phyloP scores from a whole-genome alignment of 1,140 invertebrate genomes.

The Andrena cerasifolii region DNA sequence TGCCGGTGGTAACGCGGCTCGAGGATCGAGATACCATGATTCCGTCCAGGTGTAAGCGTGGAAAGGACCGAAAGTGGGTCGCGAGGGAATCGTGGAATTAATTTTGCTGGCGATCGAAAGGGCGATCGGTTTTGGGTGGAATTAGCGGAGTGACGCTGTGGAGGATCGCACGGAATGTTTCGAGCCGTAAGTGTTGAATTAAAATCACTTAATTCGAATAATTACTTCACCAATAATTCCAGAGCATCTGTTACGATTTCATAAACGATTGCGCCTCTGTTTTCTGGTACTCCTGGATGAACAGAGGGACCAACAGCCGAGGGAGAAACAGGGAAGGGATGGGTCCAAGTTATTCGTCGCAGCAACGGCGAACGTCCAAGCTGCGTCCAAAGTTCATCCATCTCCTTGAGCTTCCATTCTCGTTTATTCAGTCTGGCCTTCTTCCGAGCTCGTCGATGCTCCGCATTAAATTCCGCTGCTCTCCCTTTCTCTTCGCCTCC shows the following conservation, averaged over 20 bases:
- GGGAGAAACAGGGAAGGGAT: background rate
- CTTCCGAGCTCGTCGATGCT: conserved; percentile 47
- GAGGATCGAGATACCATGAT: background rate
- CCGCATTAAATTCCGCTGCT: conserved; percentile 47
- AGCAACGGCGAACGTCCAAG: background rate
- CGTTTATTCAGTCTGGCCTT: conserved; percentile 49
- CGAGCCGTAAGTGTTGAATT: no score
- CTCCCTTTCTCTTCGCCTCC: conserved; percentile 18
- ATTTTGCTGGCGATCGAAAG: conserved; percentile 30
- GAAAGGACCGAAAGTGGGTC: conserved; percentile 15
- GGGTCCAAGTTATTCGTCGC: conserved; percentile 29
- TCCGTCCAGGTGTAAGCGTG: background rate
- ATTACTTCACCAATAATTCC: no score
- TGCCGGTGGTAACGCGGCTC: background rate
- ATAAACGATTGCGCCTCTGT: no score
- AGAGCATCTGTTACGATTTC: no score
- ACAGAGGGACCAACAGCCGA: background rate
- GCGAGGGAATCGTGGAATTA: conserved; percentile 17
- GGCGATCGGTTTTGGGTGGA: background rate
- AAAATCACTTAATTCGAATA: no score
- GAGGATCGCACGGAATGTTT: background rate
- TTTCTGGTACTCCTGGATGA: background rate
- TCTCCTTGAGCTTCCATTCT: conserved; percentile 40
- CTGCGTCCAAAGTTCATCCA: conserved; percentile 49
- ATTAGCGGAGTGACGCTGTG: background rate